These are phyloP conservation scores for Orthochromis indermauri DNA, from an alignment of 2,113 vertebrate species.

Conservation along the genomic window DNA sequence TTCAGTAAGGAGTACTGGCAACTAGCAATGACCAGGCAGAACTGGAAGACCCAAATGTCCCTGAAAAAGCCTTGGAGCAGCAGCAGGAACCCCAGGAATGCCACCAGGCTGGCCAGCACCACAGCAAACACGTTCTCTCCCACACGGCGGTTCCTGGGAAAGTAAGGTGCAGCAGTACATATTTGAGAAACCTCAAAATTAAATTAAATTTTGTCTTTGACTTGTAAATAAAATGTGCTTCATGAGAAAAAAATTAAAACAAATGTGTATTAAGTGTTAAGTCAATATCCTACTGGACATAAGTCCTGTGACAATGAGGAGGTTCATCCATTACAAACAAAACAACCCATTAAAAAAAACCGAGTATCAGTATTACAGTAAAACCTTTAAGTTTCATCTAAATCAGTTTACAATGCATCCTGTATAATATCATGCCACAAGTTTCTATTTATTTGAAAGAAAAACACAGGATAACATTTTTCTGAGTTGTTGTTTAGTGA, in stretches of 20 bases:
- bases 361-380: background rate
- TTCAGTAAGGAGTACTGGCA: constrained; percentile 98
- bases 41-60: constrained; percentile 99
- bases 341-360: background rate
- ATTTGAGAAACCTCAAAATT: background rate
- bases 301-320: background rate
- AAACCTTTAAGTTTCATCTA: background rate
- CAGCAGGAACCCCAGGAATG: constrained; percentile 92
- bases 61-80: constrained; percentile 95
- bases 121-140: constrained; percentile 92
- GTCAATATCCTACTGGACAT: background rate
- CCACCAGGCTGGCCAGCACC: constrained; percentile 91
- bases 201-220: background rate
- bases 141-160: constrained; percentile 86
- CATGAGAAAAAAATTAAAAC: background rate
- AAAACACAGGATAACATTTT: background rate
- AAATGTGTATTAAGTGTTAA: background rate
- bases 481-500: background rate
- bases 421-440: background rate
- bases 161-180: background rate
- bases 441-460: background rate
- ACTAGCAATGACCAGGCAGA: constrained; percentile 97
- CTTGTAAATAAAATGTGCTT: background rate
- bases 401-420: background rate
- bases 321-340: background rate